Conservation (phyloP, 1,140 invertebrate species). For the Uloborus diversus region DNA sequence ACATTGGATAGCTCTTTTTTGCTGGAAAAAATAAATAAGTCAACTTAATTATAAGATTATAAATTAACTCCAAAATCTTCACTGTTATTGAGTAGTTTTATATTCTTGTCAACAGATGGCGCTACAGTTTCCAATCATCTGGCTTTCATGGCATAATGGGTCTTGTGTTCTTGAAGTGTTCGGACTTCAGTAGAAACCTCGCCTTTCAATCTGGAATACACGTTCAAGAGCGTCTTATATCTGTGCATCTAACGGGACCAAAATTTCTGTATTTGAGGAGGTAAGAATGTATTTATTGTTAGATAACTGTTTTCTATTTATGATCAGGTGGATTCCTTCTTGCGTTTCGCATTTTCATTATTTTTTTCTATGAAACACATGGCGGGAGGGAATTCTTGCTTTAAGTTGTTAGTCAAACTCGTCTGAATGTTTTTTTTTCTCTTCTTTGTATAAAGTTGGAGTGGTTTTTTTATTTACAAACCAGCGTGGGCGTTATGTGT, state of each 20-base stretch:
- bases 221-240: neutral
- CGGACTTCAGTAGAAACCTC: constrained; percentile 37
- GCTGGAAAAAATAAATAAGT: neutral
- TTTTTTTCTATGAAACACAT: too few species aligned
- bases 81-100: neutral
- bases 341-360: too few species aligned
- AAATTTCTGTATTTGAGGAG: neutral
- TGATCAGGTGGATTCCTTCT: too few species aligned
- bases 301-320: too few species aligned
- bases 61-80: neutral
- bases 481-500: too few species aligned
- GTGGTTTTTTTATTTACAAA: too few species aligned
- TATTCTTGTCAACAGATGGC: constrained; percentile 38
- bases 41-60: neutral
- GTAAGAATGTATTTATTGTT: constrained; percentile 13
- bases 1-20: neutral
- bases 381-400: too few species aligned
- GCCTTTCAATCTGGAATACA: constrained; percentile 39
- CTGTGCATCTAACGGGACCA: neutral
- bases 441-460: neutral
- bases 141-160: constrained; percentile 37
- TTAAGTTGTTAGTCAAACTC: too few species aligned
- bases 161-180: constrained; percentile 30
- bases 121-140: constrained; percentile 34
- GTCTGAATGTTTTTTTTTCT: constrained; percentile 4